Evolutionary conservation across 2,888 invertebrate species (phyloP).

Genomic region (Plebejus argus): DNA sequence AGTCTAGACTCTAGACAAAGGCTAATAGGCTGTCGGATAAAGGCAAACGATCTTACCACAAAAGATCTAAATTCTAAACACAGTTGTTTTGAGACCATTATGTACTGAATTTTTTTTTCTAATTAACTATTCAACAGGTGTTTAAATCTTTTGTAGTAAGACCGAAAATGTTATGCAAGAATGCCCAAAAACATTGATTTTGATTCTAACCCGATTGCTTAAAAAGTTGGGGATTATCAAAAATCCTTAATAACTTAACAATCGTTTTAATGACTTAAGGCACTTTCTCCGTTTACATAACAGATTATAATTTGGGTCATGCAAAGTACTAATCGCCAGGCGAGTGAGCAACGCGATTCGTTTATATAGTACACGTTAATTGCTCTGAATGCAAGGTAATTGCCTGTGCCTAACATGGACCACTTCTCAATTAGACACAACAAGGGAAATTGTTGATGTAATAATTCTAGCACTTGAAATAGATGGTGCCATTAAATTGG

Average conservation of each 20-base stretch:
- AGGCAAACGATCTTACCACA: too few relatives aligned
- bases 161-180: too few relatives aligned
- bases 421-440: constrained; percentile 21
- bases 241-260: background rate
- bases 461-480: background rate
- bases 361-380: constrained; percentile 19
- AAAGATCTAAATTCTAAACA: too few relatives aligned
- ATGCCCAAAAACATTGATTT: background rate
- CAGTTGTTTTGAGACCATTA: too few relatives aligned
- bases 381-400: background rate
- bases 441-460: constrained; percentile 2
- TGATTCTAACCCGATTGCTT: background rate
- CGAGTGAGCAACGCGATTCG: constrained; percentile 4
- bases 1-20: too few relatives aligned
- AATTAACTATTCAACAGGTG: too few relatives aligned
- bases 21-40: too few relatives aligned
- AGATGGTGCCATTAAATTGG: background rate
- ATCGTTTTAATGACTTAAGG: background rate
- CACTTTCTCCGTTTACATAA: constrained; percentile 11
- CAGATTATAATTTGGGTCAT: constrained; percentile 9
- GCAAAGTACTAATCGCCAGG: background rate
- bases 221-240: background rate
- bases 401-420: background rate
- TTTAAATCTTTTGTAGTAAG: too few relatives aligned
- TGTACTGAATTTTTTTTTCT: too few relatives aligned